Conservation (phyloP, 2,888 invertebrate genomes). For the Allygus modestus region DNA sequence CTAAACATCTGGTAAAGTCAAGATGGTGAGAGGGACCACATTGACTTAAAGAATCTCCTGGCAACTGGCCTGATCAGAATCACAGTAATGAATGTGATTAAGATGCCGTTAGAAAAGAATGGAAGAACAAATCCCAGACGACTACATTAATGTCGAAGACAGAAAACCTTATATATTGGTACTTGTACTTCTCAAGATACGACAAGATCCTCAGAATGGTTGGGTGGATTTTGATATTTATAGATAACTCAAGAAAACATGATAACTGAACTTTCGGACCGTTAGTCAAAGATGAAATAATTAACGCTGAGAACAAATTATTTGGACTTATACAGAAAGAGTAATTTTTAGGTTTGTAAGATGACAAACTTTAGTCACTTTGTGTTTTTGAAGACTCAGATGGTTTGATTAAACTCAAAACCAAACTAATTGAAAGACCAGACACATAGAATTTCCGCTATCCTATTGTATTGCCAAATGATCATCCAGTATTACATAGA, state of each 20-base stretch:
- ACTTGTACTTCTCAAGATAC: constrained; percentile 47
- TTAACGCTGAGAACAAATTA: neutral
- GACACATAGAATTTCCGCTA: constrained; percentile 37
- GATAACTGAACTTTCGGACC: neutral
- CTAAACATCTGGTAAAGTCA: constrained; percentile 69
- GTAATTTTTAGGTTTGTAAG: neutral
- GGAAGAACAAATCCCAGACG: neutral
- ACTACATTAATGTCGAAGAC: neutral
- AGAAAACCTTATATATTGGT: neutral
- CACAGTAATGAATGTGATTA: neutral
- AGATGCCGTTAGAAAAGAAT: constrained; percentile 1
- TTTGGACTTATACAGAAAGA: constrained; percentile 9
- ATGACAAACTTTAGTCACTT: constrained; percentile 22
- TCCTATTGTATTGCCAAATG: constrained; percentile 55
- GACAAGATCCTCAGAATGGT: constrained; percentile 41
- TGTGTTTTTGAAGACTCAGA: constrained; percentile 42
- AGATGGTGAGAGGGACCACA: constrained; percentile 72
- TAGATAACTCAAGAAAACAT: constrained; percentile 20
- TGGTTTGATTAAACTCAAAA: constrained; percentile 64
- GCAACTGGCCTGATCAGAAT: constrained; percentile 68
- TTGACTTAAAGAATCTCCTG: constrained; percentile 68
- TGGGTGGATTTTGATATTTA: constrained; percentile 58
- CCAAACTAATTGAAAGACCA: constrained; percentile 45
- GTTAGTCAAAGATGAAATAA: neutral
- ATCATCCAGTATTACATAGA: constrained; percentile 59